Base-by-base conservation (phyloP, 2,797 vertebrate genomes). In the Poeciliopsis turneri region DNA sequence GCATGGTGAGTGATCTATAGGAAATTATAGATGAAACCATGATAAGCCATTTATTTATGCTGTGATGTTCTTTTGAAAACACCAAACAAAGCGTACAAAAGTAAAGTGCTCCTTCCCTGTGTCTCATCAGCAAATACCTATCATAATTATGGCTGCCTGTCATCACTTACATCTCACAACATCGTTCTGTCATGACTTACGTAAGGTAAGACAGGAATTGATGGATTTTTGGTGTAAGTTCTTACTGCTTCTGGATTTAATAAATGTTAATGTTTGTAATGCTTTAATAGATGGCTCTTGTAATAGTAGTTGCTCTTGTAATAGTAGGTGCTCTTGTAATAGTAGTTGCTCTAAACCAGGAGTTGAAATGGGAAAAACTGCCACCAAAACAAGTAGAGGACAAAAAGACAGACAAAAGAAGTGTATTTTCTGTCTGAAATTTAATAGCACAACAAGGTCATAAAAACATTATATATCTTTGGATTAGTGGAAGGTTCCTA, bases 131-230 rank as follows among this genome's bases (percentile, higher is more conserved):
- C 41, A 0, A 45, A 15, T 64, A 11, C 0, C 0, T 1, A 66
- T 4, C 5, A 66, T 80, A 25, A 0, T 72, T 12, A 43, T 0
- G 18, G 8, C 1, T 16, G 0, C 47, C 41, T n/a, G 2, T 49
- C 41, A 2, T 53, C 0, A 0, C 64, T 9, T 74, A 3, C 59
- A 57, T n/a, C 0, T 0, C 36, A 36, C 0, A 12, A 49, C 39
- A 13, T 11, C 0, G 0, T 2, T 1, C 0, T n/a, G 1, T 49
- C 41, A 2, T 59, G 0, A 0, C 64, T 9, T 74, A 4, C 59
- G 6, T 33, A 79, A 74, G 86, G 89, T 92, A 84, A 77, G 76
- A 25, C 6, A 41, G 36, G 4, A 77, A 16, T 12, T 73, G 4
- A 4, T 4, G 20, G 23, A 23, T 7, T 64, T 3, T 57, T 74